phyloP scores from a whole-genome alignment of 2,888 invertebrate genomes.

The Drosophila mimica region DNA sequence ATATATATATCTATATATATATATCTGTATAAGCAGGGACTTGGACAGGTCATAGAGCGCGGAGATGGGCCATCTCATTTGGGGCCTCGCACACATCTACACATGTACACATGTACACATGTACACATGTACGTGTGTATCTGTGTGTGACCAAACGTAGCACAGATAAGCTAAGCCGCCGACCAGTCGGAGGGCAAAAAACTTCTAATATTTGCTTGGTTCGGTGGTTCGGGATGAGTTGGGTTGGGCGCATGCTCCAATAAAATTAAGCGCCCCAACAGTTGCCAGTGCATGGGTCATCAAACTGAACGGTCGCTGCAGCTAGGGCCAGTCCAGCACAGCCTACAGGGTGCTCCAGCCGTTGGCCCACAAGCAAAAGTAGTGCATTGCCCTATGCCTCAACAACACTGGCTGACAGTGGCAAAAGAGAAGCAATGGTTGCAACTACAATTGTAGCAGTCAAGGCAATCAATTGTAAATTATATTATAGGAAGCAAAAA shows the following conservation, averaged over 20 bases:
- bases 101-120: not conserved
- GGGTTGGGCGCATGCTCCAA: constrained; percentile 59
- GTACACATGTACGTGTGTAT: constrained; percentile 11
- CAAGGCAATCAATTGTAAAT: not conserved
- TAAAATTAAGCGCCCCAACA: constrained; percentile 69
- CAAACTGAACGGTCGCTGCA: constrained; percentile 63
- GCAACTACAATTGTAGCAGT: not conserved
- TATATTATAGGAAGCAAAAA: not conserved
- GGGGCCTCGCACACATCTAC: constrained; percentile 40
- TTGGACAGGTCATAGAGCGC: constrained; percentile 7
- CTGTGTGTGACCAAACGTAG: constrained; percentile 42
- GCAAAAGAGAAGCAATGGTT: not conserved
- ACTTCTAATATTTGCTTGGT: constrained; percentile 60
- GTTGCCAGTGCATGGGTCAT: constrained; percentile 70
- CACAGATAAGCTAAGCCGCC: constrained; percentile 59
- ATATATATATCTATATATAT: constrained; percentile 10
- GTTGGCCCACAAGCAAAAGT: not conserved
- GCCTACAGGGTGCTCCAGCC: constrained; percentile 36
- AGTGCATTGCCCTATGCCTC: not conserved
- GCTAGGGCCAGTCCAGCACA: constrained; percentile 13
- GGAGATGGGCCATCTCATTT: constrained; percentile 41
- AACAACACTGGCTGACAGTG: not conserved
- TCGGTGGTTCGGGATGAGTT: constrained; percentile 16
- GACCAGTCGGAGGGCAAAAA: constrained; percentile 66
- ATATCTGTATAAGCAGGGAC: not conserved